Percentiles rank a stretch among this genome's conserved stretches.
phyloP scores from a whole-genome alignment of 2,113 vertebrate species.

The Chelonoidis abingdonii region DNA sequence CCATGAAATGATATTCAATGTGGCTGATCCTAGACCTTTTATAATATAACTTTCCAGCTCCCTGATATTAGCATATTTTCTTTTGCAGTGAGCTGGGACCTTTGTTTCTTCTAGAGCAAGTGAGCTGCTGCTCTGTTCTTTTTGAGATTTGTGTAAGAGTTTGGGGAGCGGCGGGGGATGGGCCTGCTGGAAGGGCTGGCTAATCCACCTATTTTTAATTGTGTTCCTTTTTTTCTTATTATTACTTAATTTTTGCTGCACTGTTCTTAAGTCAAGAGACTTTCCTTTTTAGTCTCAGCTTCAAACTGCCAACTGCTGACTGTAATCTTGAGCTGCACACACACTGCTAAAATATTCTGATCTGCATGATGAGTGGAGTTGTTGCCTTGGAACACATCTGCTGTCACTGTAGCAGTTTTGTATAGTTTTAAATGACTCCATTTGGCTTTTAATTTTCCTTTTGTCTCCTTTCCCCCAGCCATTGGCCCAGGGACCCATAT shows the following conservation, averaged over 20 bases:
- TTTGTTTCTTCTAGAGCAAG: not conserved
- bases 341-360: constrained; percentile 71
- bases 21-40: not conserved
- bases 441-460: constrained; percentile 8
- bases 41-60: not conserved
- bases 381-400: constrained; percentile 70
- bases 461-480: constrained; percentile 29
- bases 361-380: constrained; percentile 51
- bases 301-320: constrained; percentile 55
- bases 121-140: not conserved
- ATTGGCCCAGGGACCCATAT: not conserved
- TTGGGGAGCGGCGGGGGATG: not conserved
- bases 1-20: not conserved
- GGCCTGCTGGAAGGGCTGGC: not conserved
- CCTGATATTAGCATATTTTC: not conserved
- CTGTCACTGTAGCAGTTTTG: constrained; percentile 43
- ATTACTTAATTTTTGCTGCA: constrained; percentile 29
- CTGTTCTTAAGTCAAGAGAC: constrained; percentile 56
- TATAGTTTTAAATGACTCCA: not conserved
- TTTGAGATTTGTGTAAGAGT: not conserved
- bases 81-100: not conserved
- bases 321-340: constrained; percentile 62
- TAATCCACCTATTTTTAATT: not conserved
- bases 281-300: constrained; percentile 54
- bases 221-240: not conserved